These are phyloP conservation scores for Piscicola geometra DNA, from an alignment of 2,888 invertebrate species.

Conservation along the genomic window DNA sequence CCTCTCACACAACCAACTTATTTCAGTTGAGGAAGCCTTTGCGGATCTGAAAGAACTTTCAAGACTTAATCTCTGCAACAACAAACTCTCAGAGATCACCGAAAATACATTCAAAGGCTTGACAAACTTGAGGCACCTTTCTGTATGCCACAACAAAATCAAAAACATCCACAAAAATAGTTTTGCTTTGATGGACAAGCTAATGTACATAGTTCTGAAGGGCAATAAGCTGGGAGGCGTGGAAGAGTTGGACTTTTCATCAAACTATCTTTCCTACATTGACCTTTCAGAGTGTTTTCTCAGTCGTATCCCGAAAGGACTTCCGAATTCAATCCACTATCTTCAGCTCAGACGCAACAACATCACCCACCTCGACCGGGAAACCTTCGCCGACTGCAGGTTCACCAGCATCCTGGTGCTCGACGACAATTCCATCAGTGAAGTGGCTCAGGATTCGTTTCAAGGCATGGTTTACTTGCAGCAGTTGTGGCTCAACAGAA, in stretches of 20 bases:
- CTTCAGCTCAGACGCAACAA: conserved; percentile 42
- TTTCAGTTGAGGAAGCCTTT: conserved; percentile 37
- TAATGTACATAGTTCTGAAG: conserved; percentile 41
- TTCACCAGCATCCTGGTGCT: conserved; percentile 75
- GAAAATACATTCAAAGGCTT: conserved; percentile 40
- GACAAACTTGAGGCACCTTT: conserved; percentile 40
- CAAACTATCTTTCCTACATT: conserved; percentile 40
- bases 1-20: conserved; percentile 37
- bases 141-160: conserved; percentile 40
- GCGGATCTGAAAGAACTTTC: conserved; percentile 36
- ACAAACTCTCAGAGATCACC: conserved; percentile 38
- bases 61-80: conserved; percentile 40
- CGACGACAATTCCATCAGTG: conserved; percentile 69
- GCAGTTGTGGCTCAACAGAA: conserved; percentile 74
- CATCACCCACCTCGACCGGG: conserved; percentile 37
- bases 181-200: conserved; percentile 38
- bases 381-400: conserved; percentile 32
- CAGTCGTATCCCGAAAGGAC: conserved; percentile 38
- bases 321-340: conserved; percentile 43
- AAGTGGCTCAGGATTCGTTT: conserved; percentile 79
- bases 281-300: conserved; percentile 43
- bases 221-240: conserved; percentile 38
- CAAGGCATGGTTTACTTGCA: conserved; percentile 75
- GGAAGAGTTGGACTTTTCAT: conserved; percentile 38
- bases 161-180: conserved; percentile 34